Conservation (phyloP, 2,797 vertebrate species). For the Rhabdophis nuchalis region DNA sequence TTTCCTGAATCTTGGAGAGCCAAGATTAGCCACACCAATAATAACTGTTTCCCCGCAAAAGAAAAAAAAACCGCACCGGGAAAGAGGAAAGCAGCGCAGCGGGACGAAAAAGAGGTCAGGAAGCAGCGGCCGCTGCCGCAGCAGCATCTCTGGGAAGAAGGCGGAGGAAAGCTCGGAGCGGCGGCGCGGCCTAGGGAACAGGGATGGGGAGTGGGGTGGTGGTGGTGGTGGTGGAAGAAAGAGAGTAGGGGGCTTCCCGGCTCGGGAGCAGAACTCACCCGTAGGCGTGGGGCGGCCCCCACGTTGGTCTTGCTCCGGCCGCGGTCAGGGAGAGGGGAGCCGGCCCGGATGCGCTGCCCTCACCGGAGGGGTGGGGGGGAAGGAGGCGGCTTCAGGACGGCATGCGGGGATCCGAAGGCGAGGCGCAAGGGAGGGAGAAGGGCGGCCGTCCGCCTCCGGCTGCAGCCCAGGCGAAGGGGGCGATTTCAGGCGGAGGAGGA, state of each 20-base stretch:
- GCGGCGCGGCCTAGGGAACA: not conserved
- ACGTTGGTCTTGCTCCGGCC: too few relatives aligned
- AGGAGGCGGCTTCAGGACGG: not conserved
- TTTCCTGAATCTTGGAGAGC: not conserved
- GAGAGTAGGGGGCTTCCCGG: not conserved
- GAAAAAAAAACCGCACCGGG: too few relatives aligned
- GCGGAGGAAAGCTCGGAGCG: slow-evolving; percentile 8
- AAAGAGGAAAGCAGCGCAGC: not conserved
- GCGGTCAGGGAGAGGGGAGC: not conserved
- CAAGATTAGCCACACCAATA: not conserved
- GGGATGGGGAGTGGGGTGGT: not conserved
- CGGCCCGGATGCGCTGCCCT: not conserved
- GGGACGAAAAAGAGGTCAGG: too few relatives aligned
- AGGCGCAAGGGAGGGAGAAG: not conserved
- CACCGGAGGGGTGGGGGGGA: not conserved
- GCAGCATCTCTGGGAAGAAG: slow-evolving; percentile 3
- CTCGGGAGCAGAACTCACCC: not conserved
- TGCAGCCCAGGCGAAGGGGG: not conserved
- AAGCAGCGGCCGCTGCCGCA: not conserved
- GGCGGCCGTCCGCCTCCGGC: not conserved
- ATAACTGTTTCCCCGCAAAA: not conserved
- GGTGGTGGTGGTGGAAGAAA: too few relatives aligned
- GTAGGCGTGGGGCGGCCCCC: not conserved
- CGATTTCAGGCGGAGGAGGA: not conserved
- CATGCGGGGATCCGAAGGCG: not conserved